A percentile compares a stretch with the other conserved stretches of the same genome.
These are phyloP conservation scores for Gastracanthus pulcherrimus DNA, from an alignment of 2,888 invertebrate genomes.

Conservation along the genomic window DNA sequence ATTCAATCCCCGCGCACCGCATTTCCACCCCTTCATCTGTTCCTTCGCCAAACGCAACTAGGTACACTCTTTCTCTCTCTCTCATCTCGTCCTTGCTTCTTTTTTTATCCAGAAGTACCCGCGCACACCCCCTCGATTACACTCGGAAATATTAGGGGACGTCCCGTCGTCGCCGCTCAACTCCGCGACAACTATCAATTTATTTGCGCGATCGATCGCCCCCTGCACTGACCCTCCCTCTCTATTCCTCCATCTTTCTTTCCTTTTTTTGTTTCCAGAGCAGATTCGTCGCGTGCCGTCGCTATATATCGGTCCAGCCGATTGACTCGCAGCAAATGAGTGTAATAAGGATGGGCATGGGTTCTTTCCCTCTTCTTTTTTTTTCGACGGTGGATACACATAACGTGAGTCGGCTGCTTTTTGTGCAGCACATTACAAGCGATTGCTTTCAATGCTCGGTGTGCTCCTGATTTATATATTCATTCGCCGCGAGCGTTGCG, in stretches of 20 bases:
- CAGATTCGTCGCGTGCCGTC: constrained; percentile 32
- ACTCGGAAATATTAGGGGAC: constrained; percentile 78
- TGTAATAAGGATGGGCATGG: constrained; percentile 15
- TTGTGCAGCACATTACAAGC: neutral
- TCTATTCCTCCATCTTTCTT: constrained; percentile 26
- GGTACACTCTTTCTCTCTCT: too few relatives aligned
- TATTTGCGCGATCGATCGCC: constrained; percentile 68
- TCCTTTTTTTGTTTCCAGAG: too few relatives aligned
- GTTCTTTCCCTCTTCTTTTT: neutral
- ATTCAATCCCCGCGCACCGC: neutral
- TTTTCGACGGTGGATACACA: neutral
- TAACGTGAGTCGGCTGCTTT: constrained; percentile 34
- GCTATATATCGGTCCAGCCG: constrained; percentile 36
- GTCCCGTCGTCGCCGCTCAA: constrained; percentile 73
- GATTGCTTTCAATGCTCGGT: neutral
- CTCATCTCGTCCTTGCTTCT: constrained; percentile 25
- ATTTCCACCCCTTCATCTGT: neutral
- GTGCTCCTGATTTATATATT: constrained; percentile 40
- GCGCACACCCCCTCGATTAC: constrained; percentile 76
- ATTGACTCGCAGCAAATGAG: constrained; percentile 33
- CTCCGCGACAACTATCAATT: constrained; percentile 77
- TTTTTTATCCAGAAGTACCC: constrained; percentile 57
- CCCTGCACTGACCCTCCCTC: constrained; percentile 62
- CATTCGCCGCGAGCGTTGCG: neutral
- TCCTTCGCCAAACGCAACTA: too few relatives aligned